phyloP scores from a whole-genome alignment of 2,797 vertebrate species.

The Mycteria americana region DNA sequence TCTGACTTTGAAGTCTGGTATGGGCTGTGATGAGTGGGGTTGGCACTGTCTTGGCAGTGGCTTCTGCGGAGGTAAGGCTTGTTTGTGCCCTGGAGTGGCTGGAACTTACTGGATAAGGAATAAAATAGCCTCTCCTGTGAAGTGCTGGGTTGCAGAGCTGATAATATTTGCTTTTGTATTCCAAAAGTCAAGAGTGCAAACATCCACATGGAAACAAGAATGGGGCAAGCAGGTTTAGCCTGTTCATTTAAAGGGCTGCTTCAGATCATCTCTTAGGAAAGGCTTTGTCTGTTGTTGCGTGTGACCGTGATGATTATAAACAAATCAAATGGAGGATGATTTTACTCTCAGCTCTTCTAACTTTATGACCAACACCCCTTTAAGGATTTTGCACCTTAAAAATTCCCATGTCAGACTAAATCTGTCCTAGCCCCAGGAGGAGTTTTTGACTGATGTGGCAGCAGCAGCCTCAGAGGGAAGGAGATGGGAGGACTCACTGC shows the following conservation, averaged over 20 bases:
- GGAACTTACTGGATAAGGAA: neutral
- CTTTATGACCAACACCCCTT: neutral
- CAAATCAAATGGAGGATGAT: neutral
- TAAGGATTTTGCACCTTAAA: neutral
- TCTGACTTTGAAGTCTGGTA: neutral
- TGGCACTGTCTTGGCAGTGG: fast-evolving
- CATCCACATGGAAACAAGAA: neutral
- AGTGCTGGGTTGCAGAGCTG: neutral
- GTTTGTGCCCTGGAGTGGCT: neutral
- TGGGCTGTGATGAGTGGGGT: neutral
- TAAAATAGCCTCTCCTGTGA: neutral
- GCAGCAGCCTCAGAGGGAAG: neutral
- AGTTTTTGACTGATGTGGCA: neutral
- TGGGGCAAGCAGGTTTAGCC: neutral
- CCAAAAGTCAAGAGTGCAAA: neutral
- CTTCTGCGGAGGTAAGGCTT: neutral
- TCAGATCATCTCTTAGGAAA: neutral
- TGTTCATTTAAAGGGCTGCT: neutral
- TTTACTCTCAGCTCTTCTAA: neutral
- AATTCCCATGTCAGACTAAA: neutral
- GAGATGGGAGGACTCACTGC: neutral
- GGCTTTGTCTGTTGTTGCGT: neutral
- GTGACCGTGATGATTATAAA: neutral
- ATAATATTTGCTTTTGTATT: neutral
- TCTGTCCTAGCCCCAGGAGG: neutral